A percentile compares a stretch with the other conserved stretches of the same genome.
phyloP scores from a whole-genome alignment of 1,140 invertebrate genomes.

The Heliconius hewitsoni region DNA sequence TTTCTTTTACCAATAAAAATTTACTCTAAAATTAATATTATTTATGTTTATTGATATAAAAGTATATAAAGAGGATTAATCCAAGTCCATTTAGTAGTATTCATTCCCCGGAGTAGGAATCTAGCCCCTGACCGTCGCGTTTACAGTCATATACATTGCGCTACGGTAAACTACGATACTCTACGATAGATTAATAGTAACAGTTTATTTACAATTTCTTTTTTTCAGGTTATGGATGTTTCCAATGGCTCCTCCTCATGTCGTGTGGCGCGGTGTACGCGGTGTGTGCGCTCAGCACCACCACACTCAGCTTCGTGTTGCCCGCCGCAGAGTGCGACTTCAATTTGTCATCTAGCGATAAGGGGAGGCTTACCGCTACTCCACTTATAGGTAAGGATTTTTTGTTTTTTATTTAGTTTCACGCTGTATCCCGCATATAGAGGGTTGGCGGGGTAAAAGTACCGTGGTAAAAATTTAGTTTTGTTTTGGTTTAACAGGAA shows the following conservation, averaged over 20 bases:
- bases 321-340: slow-evolving; percentile 83
- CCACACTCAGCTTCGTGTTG: slow-evolving; percentile 84
- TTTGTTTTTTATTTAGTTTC: neutral
- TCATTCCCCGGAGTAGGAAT: too few relatives aligned
- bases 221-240: slow-evolving; percentile 83
- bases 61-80: too few relatives aligned
- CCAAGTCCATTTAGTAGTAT: too few relatives aligned
- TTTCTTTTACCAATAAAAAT: neutral
- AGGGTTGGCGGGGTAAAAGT: neutral
- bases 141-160: too few relatives aligned
- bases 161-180: too few relatives aligned
- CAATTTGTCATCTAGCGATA: slow-evolving; percentile 80
- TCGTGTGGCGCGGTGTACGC: slow-evolving; percentile 86
- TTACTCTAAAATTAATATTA: too few relatives aligned
- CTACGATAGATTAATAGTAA: too few relatives aligned
- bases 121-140: too few relatives aligned
- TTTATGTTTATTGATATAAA: too few relatives aligned
- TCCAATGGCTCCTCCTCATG: slow-evolving; percentile 83
- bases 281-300: slow-evolving; percentile 85
- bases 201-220: too few relatives aligned
- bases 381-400: slow-evolving; percentile 79
- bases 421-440: neutral
- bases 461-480: too few relatives aligned
- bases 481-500: too few relatives aligned
- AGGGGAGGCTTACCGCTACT: slow-evolving; percentile 82